A percentile compares a stretch with the other conserved stretches of the same genome.
Evolutionary conservation across 2,888 invertebrate genomes (phyloP).

Genomic region (Drosophila pseudotakahashii): DNA sequence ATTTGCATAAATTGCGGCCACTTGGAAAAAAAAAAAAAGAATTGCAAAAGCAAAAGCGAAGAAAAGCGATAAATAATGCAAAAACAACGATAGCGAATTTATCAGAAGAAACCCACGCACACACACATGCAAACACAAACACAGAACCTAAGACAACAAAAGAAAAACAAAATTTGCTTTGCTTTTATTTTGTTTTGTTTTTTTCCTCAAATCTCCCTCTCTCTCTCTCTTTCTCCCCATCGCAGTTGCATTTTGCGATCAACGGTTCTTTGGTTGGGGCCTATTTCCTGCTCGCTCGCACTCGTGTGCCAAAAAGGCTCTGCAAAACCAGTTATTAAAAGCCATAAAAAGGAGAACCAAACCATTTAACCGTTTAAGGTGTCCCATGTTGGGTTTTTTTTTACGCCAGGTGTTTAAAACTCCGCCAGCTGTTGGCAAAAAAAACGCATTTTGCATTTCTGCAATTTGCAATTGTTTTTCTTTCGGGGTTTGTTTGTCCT

Average conservation of each 20-base stretch:
- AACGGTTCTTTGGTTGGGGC: conserved; percentile 46
- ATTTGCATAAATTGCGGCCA: conserved; percentile 61
- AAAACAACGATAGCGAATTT: conserved; percentile 33
- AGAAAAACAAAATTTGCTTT: conserved; percentile 51
- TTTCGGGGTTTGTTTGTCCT: conserved; percentile 9
- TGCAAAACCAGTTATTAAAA: conserved; percentile 40
- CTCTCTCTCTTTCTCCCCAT: conserved; percentile 6
- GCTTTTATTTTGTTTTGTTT: conserved; percentile 42
- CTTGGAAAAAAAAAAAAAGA: conserved; percentile 39
- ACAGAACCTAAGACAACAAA: conserved; percentile 65
- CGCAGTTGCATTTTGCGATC: conserved; percentile 41
- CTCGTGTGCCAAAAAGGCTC: conserved; percentile 34
- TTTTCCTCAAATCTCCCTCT: conserved; percentile 3
- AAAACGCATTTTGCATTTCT: conserved; percentile 16
- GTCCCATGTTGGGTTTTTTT: conserved; percentile 28
- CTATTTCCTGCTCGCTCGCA: conserved; percentile 41
- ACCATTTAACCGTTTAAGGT: conserved; percentile 41
- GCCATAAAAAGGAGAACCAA: conserved; percentile 42
- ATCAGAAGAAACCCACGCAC: conserved; percentile 28
- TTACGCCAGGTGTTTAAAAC: conserved; percentile 40
- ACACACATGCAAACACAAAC: conserved; percentile 4
- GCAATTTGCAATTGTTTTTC: conserved; percentile 35
- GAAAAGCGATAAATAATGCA: conserved; percentile 32
- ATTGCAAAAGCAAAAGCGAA: conserved; percentile 43
- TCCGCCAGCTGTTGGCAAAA: conserved; percentile 28